A percentile compares a stretch with the other conserved stretches of the same genome.
Conservation (phyloP, 2,113 vertebrate species). For the Amia ocellicauda region DNA sequence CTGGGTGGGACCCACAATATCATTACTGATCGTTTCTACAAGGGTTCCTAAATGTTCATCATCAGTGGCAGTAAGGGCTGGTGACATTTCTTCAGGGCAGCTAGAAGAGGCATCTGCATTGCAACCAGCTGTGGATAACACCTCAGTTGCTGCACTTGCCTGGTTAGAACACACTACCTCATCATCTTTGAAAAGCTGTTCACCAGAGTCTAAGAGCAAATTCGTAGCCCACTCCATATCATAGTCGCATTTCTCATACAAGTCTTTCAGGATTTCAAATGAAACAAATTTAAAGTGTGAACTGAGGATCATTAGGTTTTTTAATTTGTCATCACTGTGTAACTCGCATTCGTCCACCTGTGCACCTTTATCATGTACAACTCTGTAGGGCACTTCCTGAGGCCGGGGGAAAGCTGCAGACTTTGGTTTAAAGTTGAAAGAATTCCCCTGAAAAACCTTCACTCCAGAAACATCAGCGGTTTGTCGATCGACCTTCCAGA, state of each 20-base stretch:
- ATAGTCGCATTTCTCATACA: slow-evolving; percentile 91
- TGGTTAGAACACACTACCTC: slow-evolving; percentile 30
- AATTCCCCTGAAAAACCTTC: slow-evolving; percentile 64
- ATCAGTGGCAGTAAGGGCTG: not conserved
- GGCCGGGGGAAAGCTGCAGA: slow-evolving; percentile 36
- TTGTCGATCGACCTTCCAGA: slow-evolving; percentile 81
- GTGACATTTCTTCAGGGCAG: not conserved
- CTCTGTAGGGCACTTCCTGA: slow-evolving; percentile 76
- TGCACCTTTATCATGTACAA: slow-evolving; percentile 82
- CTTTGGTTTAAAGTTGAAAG: slow-evolving; percentile 71
- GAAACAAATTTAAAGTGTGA: slow-evolving; percentile 82
- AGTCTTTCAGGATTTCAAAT: slow-evolving; percentile 84
- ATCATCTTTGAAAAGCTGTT: slow-evolving; percentile 72
- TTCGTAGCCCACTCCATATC: slow-evolving; percentile 93
- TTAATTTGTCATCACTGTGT: slow-evolving; percentile 55
- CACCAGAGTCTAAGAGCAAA: slow-evolving; percentile 87
- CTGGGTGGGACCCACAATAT: no score
- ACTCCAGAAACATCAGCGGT: slow-evolving; percentile 50
- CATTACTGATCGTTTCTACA: no score
- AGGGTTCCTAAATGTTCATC: not conserved
- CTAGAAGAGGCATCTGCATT: not conserved
- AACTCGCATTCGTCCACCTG: slow-evolving; percentile 87
- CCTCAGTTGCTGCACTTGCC: not conserved
- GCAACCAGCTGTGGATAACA: not conserved
- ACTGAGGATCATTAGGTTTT: slow-evolving; percentile 78